Percentiles rank a stretch among this genome's conserved stretches.
Conservation (phyloP, 2,797 vertebrate genomes). For the Hafferia zeledoni region DNA sequence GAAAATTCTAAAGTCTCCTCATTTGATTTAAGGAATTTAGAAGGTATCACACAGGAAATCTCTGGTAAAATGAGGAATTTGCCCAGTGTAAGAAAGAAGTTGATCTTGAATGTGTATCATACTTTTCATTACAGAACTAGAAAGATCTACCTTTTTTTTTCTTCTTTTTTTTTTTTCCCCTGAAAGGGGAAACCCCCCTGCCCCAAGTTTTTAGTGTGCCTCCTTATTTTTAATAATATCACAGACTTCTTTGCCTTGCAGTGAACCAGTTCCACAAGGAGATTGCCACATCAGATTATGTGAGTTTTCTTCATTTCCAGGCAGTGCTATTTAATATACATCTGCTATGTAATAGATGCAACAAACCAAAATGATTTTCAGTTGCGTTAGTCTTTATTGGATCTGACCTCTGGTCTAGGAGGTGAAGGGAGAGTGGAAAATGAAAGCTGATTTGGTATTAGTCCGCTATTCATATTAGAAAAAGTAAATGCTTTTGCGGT, state of each 20-base stretch:
- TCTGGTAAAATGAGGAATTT: not conserved
- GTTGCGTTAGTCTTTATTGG: conserved; percentile 73
- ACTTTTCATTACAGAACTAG: not conserved
- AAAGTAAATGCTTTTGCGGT: conserved; percentile 81
- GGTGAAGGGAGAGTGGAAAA: conserved; percentile 78
- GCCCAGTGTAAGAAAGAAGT: not conserved
- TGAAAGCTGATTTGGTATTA: conserved; percentile 82
- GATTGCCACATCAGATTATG: conserved; percentile 59
- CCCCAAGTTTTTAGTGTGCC: not conserved
- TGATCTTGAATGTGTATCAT: not conserved
- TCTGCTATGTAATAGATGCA: conserved; percentile 65
- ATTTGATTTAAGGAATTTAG: not conserved
- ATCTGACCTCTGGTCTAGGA: conserved; percentile 75
- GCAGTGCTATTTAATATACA: conserved; percentile 59
- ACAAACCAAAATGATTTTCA: conserved; percentile 70
- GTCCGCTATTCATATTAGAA: conserved; percentile 78
- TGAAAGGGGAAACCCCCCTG: not conserved
- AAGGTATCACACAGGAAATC: not conserved
- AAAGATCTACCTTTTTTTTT: not conserved
- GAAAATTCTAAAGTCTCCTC: not conserved
- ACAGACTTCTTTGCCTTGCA: conserved; percentile 46
- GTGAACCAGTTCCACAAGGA: conserved; percentile 56
- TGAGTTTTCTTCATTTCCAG: conserved; percentile 63
- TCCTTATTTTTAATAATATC: conserved; percentile 18
- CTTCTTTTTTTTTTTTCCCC: not conserved